phyloP scores from a whole-genome alignment of 2,888 invertebrate genomes.

The Thymelicus acteon region DNA sequence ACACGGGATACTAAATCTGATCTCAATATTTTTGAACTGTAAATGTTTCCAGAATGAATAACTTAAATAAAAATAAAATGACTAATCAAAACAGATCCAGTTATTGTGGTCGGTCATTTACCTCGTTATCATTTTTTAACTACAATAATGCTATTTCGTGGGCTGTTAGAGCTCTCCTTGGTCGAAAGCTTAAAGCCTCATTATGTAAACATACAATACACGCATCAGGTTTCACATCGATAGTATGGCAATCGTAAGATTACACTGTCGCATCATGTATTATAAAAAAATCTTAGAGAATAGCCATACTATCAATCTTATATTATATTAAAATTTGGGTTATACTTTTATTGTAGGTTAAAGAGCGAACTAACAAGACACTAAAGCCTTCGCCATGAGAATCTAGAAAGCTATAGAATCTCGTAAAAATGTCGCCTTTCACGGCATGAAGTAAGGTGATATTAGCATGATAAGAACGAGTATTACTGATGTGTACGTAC shows the following conservation, averaged over 20 bases:
- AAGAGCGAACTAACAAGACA: too few relatives aligned
- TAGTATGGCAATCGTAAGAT: slow-evolving; percentile 18
- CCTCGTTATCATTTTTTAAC: neutral
- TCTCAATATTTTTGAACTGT: too few relatives aligned
- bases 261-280: neutral
- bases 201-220: slow-evolving; percentile 1
- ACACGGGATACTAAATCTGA: too few relatives aligned
- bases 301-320: slow-evolving; percentile 15
- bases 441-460: neutral
- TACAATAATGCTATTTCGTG: slow-evolving; percentile 23
- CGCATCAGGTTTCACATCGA: slow-evolving; percentile 1
- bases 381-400: too few relatives aligned
- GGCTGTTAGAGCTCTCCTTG: slow-evolving; percentile 26
- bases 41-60: too few relatives aligned
- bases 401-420: neutral
- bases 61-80: neutral
- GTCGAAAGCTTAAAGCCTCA: slow-evolving; percentile 35
- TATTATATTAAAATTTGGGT: neutral
- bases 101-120: neutral
- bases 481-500: too few relatives aligned
- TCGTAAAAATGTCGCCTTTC: neutral
- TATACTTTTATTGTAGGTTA: neutral
- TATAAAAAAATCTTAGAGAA: neutral
- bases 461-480: neutral
- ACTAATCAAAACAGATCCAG: neutral